A percentile compares a stretch with the other conserved stretches of the same genome.
phyloP scores from a whole-genome alignment of 2,888 invertebrate species.

The Tribolium freemani region DNA sequence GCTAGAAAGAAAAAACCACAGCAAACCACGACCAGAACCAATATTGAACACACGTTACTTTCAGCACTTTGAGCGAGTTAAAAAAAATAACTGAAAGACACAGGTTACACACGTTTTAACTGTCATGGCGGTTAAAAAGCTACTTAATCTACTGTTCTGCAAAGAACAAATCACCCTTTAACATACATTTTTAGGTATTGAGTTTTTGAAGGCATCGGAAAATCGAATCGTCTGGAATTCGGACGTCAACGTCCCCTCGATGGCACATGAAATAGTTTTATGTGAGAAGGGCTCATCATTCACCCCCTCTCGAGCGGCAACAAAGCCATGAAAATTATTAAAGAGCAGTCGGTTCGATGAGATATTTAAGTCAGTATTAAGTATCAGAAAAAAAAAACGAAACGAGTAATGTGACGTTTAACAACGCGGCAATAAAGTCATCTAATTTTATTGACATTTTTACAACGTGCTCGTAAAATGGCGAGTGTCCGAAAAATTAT shows the following conservation, averaged over 20 bases:
- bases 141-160: too few relatives aligned
- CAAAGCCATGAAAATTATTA: constrained; percentile 5
- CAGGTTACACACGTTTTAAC: too few relatives aligned
- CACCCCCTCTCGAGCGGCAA: neutral
- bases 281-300: neutral
- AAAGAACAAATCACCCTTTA: too few relatives aligned
- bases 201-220: too few relatives aligned
- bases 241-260: neutral
- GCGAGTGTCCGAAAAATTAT: neutral
- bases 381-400: neutral
- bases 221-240: neutral
- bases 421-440: constrained; percentile 21
- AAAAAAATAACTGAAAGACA: too few relatives aligned
- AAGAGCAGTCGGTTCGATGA: neutral
- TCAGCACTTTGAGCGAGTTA: too few relatives aligned
- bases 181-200: too few relatives aligned
- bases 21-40: too few relatives aligned
- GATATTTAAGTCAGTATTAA: constrained; percentile 16
- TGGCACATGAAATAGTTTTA: neutral
- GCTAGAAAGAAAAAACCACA: too few relatives aligned
- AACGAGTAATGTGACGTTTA: constrained; percentile 7
- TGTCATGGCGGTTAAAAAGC: too few relatives aligned
- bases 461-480: constrained; percentile 25
- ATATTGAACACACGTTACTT: too few relatives aligned
- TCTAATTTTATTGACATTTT: constrained; percentile 29